Conservation (phyloP, 92 coral and sea anemone species). For the Anthopleura xanthogrammica region DNA sequence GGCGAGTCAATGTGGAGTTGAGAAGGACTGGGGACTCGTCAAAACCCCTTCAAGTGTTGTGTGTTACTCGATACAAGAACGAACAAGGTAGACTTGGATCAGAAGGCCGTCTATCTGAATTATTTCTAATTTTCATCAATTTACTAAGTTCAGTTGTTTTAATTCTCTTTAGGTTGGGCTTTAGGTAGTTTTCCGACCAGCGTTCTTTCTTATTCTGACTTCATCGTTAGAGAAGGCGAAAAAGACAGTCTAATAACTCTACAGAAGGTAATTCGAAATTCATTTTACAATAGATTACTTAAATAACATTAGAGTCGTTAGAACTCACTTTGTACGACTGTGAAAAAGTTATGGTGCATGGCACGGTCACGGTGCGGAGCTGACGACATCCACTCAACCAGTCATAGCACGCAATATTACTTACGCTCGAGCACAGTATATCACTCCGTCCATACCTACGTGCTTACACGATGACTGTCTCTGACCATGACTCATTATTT, state of each 20-base stretch:
- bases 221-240: constrained; percentile 61
- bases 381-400: too few relatives aligned
- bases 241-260: constrained; percentile 67
- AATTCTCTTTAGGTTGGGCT: constrained; percentile 65
- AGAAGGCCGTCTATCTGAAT: too few relatives aligned
- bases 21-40: constrained; percentile 72
- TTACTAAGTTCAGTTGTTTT: too few relatives aligned
- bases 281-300: not conserved
- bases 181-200: constrained; percentile 63
- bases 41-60: constrained; percentile 45
- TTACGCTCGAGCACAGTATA: too few relatives aligned
- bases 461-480: too few relatives aligned
- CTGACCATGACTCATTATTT: too few relatives aligned
- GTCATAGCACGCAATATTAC: too few relatives aligned
- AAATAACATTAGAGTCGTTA: not conserved
- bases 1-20: constrained; percentile 51
- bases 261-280: constrained; percentile 54
- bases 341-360: too few relatives aligned
- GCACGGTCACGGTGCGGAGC: too few relatives aligned
- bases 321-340: too few relatives aligned
- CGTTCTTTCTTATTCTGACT: constrained; percentile 83
- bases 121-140: too few relatives aligned
- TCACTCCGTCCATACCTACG: too few relatives aligned
- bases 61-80: constrained; percentile 47
- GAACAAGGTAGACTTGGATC: constrained; percentile 34